phyloP scores from a whole-genome alignment of 1,140 invertebrate species.

The Philopotamus ludificatus region DNA sequence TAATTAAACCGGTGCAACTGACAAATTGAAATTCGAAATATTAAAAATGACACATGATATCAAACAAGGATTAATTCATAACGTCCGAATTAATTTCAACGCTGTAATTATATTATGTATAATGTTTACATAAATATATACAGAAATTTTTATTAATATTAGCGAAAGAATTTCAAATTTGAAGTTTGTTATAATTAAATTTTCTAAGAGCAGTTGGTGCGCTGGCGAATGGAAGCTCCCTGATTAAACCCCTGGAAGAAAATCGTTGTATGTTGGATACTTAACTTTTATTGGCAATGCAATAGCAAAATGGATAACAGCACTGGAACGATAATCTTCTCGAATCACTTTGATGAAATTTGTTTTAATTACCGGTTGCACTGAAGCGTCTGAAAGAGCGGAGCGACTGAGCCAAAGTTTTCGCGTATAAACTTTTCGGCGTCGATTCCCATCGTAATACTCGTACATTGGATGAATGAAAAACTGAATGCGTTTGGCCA shows the following conservation, averaged over 20 bases:
- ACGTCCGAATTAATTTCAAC: too few relatives aligned
- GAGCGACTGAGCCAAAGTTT: not conserved
- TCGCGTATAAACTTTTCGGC: not conserved
- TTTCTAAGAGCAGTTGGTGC: not conserved
- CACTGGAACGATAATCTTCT: not conserved
- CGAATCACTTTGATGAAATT: not conserved
- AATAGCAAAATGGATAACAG: not conserved
- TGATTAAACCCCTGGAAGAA: too few relatives aligned
- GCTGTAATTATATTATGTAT: too few relatives aligned
- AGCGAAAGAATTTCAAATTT: not conserved
- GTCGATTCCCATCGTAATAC: not conserved
- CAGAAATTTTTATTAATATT: too few relatives aligned
- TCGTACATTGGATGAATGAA: not conserved
- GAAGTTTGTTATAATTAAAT: not conserved
- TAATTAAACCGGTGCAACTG: too few relatives aligned
- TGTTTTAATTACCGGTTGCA: not conserved
- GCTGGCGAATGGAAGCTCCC: not conserved
- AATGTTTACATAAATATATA: too few relatives aligned
- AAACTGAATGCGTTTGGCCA: not conserved
- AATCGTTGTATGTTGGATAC: too few relatives aligned
- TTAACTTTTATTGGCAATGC: not conserved
- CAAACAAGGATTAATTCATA: too few relatives aligned
- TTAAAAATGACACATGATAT: too few relatives aligned
- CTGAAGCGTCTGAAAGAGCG: not conserved
- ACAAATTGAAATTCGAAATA: too few relatives aligned